Percentiles rank a stretch among this genome's conserved stretches.
phyloP scores from a whole-genome alignment of 2,797 vertebrate genomes.

The Bovichtus diacanthus region DNA sequence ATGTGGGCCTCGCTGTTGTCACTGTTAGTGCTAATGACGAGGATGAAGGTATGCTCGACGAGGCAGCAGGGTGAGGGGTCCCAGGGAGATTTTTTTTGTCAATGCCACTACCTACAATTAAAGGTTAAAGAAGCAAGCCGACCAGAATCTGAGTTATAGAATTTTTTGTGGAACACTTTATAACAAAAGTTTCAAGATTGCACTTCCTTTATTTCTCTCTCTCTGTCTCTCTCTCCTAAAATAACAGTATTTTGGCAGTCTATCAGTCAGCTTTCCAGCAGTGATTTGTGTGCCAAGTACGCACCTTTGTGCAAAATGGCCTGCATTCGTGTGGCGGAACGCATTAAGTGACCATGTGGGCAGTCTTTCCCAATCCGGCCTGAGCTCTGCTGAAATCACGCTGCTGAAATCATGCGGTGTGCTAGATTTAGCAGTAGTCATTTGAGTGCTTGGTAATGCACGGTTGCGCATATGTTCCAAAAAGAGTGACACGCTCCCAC shows the following conservation, averaged over 20 bases:
- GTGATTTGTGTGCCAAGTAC: slow-evolving; percentile 41
- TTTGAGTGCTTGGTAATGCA: slow-evolving; percentile 69
- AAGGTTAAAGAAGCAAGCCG: slow-evolving; percentile 55
- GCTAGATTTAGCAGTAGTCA: slow-evolving; percentile 67
- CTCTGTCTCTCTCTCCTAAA: slow-evolving; percentile 13
- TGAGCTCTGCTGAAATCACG: slow-evolving; percentile 49
- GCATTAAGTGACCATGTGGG: slow-evolving; percentile 54
- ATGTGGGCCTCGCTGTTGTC: slow-evolving; percentile 88
- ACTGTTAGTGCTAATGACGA: slow-evolving; percentile 89
- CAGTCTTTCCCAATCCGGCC: slow-evolving; percentile 51
- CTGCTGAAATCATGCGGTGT: slow-evolving; percentile 57
- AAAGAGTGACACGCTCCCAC: slow-evolving; percentile 81
- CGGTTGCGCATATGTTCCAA: slow-evolving; percentile 79
- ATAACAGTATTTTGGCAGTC: slow-evolving; percentile 39
- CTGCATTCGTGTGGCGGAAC: slow-evolving; percentile 44
- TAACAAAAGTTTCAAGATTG: slow-evolving; percentile 38
- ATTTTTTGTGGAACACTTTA: slow-evolving; percentile 36
- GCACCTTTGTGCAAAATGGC: slow-evolving; percentile 31
- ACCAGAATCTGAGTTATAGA: slow-evolving; percentile 25
- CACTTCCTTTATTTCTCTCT: slow-evolving; percentile 24
- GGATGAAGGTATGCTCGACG: slow-evolving; percentile 88
- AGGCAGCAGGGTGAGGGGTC: slow-evolving; percentile 23
- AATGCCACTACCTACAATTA: slow-evolving; percentile 34
- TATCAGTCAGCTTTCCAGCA: slow-evolving; percentile 27
- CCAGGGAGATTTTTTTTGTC: slow-evolving; percentile 23